Evolutionary conservation across 2,888 invertebrate genomes (phyloP), one percentile per base, ranked within the genome.

Genomic region (Aromia moschata): DNA sequence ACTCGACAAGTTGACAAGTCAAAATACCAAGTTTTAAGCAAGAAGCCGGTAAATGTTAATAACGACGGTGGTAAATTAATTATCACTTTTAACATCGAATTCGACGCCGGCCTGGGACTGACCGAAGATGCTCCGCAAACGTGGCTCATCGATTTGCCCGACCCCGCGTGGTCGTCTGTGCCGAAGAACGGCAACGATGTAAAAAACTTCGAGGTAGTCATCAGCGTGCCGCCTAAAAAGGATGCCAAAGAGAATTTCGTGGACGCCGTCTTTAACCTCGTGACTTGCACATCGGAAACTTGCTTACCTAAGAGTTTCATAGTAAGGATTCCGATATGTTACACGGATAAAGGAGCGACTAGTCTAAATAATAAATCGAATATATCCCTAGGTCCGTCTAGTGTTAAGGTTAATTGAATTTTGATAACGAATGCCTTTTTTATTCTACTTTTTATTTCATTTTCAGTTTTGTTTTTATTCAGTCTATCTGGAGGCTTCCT

Each of bases 51-150:
- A 0, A 60, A 67, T 30, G 65, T 84, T 5, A 81, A 75, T 71
- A 67, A 73, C 1, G 73, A 76, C 16, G 82, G 81, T 11, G 81
- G 82, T 0, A 79, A 79, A 62, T 65, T 84, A 12, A 77, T 71
- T 30, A 68, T 84, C 17, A 68, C 71, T 10, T 73, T 86, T n/a
- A 69, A 74, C 3, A 66, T 86, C 0, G 68, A 70, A 20, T 82
- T 86, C 38, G 70, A 77, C 3, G 75, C 80, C 12, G 81, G 79
- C 33, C 73, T 86, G 2, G 83, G 84, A 68, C 78, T 86, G 36
- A 85, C 84, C 4, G 65, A 77, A 1, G 84, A 83, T 40, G 86
- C 86, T 0, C 85, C 85, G 1, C 86, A 87, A 70, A 83, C 77
- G 60, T 87, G 87, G 87, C 53, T 64, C 20, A 72, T 77, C 14